Percentiles rank a stretch among this genome's conserved stretches.
phyloP scores from a whole-genome alignment of 2,888 invertebrate genomes.

The Limulus polyphemus region DNA sequence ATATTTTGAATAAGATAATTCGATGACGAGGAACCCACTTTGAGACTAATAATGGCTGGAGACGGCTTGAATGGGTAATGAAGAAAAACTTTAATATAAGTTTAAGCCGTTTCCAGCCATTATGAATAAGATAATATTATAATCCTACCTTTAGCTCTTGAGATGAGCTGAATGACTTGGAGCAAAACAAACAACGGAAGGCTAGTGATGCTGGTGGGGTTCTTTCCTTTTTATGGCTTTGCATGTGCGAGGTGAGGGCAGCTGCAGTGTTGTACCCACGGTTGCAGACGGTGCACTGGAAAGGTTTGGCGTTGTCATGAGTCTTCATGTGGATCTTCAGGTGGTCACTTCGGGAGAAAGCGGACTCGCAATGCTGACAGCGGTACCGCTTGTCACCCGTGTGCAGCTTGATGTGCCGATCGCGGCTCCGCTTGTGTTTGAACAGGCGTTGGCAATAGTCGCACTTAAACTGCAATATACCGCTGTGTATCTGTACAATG shows the following conservation, averaged over 20 bases:
- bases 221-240: conserved; percentile 35
- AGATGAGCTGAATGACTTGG: conserved; percentile 49
- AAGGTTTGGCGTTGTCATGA: conserved; percentile 84
- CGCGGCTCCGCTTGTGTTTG: conserved; percentile 86
- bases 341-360: conserved; percentile 87
- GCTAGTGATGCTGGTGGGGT: background rate
- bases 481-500: conserved; percentile 62
- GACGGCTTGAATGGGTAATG: too few relatives aligned
- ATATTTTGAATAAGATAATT: too few relatives aligned
- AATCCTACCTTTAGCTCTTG: conserved; percentile 48
- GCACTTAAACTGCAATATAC: conserved; percentile 56
- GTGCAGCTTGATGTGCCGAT: conserved; percentile 85
- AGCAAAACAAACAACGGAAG: conserved; percentile 47
- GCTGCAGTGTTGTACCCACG: conserved; percentile 79
- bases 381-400: conserved; percentile 82
- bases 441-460: conserved; percentile 81
- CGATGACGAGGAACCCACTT: too few relatives aligned
- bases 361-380: conserved; percentile 78
- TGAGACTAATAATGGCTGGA: too few relatives aligned
- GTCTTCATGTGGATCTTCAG: conserved; percentile 92
- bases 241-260: conserved; percentile 81
- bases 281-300: conserved; percentile 80
- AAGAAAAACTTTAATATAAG: too few relatives aligned
- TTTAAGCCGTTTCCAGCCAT: too few relatives aligned
- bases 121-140: too few relatives aligned